phyloP scores from a whole-genome alignment of 2,888 invertebrate genomes.

The Tenthredo mesomela region DNA sequence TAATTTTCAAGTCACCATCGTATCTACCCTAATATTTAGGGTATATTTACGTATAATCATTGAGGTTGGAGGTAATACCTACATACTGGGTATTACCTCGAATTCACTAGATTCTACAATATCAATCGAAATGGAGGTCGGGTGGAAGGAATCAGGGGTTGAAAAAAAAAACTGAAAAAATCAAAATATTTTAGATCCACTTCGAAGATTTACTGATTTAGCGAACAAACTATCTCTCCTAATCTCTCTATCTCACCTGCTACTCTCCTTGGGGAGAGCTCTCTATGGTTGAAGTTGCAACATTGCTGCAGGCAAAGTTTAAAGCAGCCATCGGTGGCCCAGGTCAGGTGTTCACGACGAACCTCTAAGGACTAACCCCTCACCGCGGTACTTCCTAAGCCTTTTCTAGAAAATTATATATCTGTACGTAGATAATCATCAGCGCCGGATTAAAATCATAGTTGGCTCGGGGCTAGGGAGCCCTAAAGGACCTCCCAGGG shows the following conservation, averaged over 20 bases:
- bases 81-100: neutral
- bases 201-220: neutral
- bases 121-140: neutral
- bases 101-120: neutral
- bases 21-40: too few species aligned
- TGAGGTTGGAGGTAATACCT: too few species aligned
- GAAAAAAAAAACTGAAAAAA: neutral
- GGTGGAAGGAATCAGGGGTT: neutral
- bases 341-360: slow-evolving; percentile 35
- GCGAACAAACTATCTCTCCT: neutral
- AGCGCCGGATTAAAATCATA: too few species aligned
- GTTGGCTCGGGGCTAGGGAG: too few species aligned
- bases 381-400: neutral
- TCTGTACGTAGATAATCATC: neutral
- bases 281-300: slow-evolving; percentile 27
- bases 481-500: too few species aligned
- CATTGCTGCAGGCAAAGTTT: slow-evolving; percentile 38
- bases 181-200: neutral
- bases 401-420: slow-evolving; percentile 11
- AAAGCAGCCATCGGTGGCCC: slow-evolving; percentile 48
- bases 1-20: too few species aligned
- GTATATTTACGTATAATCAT: too few species aligned
- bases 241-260: slow-evolving; percentile 2
- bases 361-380: slow-evolving; percentile 19
- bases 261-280: neutral